phyloP scores from a whole-genome alignment of 2,888 invertebrate species.

The Drosophila algonquin region DNA sequence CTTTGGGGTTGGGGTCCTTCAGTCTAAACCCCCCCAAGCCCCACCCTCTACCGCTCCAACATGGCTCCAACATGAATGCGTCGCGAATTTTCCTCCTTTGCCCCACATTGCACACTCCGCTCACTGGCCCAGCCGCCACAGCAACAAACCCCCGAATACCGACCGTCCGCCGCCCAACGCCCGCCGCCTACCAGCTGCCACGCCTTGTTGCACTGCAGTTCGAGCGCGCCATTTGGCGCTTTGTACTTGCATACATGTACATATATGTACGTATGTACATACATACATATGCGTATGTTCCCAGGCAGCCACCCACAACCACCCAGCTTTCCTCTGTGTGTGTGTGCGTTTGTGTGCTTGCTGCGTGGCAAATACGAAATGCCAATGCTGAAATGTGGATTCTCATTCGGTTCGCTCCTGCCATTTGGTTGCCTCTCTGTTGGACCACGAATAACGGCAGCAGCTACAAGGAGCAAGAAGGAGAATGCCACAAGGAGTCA shows the following conservation, averaged over 20 bases:
- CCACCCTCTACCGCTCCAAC: neutral
- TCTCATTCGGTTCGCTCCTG: slow-evolving; percentile 13
- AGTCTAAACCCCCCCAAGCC: neutral
- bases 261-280: neutral
- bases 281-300: neutral
- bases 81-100: slow-evolving; percentile 43
- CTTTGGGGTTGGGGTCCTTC: no score
- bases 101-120: slow-evolving; percentile 13
- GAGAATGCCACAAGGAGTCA: neutral
- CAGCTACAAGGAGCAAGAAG: neutral
- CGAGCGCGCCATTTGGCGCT: slow-evolving; percentile 52
- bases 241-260: slow-evolving; percentile 14
- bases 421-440: slow-evolving; percentile 11
- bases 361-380: slow-evolving; percentile 26
- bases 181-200: slow-evolving; percentile 9
- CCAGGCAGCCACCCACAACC: neutral
- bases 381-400: slow-evolving; percentile 42
- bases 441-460: neutral
- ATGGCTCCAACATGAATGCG: slow-evolving; percentile 42
- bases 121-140: slow-evolving; percentile 5
- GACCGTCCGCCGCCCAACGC: neutral
- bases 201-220: slow-evolving; percentile 43
- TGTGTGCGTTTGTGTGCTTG: neutral
- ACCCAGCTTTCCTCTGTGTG: no score
- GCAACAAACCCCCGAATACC: slow-evolving; percentile 18